A percentile compares a stretch with the other conserved stretches of the same genome.
phyloP scores from a whole-genome alignment of 2,888 invertebrate species.

The Lycophotia porphyrea region DNA sequence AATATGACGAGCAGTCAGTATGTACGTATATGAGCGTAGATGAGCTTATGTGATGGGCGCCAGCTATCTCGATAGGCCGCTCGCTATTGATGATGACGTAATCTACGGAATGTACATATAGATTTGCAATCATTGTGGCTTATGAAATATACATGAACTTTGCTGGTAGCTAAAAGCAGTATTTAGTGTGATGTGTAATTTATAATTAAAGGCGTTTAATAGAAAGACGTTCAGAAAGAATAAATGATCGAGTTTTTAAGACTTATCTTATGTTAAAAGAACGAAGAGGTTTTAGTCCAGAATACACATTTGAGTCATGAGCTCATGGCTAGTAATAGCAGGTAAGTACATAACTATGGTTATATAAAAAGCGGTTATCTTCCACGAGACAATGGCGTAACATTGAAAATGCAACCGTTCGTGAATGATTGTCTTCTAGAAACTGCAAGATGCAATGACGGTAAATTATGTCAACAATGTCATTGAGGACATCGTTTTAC shows the following conservation, averaged over 20 bases:
- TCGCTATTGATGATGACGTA: conserved; percentile 38
- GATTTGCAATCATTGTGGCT: conserved; percentile 14
- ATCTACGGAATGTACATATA: conserved; percentile 21
- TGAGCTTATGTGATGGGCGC: conserved; percentile 29
- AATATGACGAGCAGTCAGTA: background rate
- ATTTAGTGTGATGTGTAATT: background rate
- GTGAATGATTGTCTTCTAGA: conserved; percentile 67
- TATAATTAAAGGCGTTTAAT: background rate
- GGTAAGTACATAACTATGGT: conserved; percentile 27
- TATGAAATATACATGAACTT: conserved; percentile 20
- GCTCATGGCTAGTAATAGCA: conserved; percentile 19
- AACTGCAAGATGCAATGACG: conserved; percentile 72
- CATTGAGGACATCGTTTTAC: conserved; percentile 48
- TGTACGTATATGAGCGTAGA: conserved; percentile 20
- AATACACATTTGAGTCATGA: background rate
- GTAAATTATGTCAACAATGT: conserved; percentile 61
- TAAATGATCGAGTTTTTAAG: background rate
- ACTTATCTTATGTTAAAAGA: background rate
- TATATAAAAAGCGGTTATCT: conserved; percentile 66
- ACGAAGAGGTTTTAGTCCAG: background rate
- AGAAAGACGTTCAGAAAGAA: background rate
- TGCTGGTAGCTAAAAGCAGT: background rate
- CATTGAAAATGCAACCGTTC: conserved; percentile 82
- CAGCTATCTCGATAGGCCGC: conserved; percentile 6
- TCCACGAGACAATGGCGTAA: conserved; percentile 79